Percentiles rank a stretch among this genome's conserved stretches.
phyloP scores from a whole-genome alignment of 2,888 invertebrate species.

The Dryobotodes eremita region DNA sequence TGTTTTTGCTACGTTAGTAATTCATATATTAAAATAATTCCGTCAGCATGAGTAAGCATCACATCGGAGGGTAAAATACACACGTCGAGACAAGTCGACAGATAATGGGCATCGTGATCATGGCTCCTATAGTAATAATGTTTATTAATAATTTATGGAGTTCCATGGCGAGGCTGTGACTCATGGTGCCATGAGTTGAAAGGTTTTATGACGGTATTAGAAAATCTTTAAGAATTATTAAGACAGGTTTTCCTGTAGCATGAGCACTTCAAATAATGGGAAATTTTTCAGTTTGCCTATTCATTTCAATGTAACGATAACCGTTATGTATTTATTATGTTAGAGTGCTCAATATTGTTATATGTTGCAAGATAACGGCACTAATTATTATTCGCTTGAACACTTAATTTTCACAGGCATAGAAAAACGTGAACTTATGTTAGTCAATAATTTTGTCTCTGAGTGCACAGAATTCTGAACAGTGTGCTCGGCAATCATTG shows the following conservation, averaged over 20 bases:
- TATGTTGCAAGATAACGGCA: background rate
- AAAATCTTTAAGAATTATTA: constrained; percentile 41
- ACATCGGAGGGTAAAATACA: constrained; percentile 32
- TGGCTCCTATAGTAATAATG: constrained; percentile 79
- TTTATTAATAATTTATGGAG: constrained; percentile 84
- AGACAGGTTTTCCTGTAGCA: background rate
- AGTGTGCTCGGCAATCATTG: background rate
- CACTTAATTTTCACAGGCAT: no score
- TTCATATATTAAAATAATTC: background rate
- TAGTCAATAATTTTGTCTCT: background rate
- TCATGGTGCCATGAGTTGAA: constrained; percentile 70
- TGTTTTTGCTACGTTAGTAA: background rate
- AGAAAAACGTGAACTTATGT: background rate
- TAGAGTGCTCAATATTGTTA: background rate
- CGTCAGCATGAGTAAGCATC: constrained; percentile 57
- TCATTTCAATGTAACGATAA: background rate
- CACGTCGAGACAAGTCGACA: constrained; percentile 52
- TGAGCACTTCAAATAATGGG: constrained; percentile 34
- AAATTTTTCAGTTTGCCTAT: background rate
- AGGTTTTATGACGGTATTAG: constrained; percentile 47
- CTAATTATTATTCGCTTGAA: background rate
- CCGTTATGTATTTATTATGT: background rate
- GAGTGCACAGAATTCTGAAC: background rate
- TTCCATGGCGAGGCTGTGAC: constrained; percentile 71
- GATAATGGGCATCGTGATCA: constrained; percentile 70